Base-by-base conservation (phyloP, 2,888 invertebrate genomes). In the Lasioglossum leucozonium region DNA sequence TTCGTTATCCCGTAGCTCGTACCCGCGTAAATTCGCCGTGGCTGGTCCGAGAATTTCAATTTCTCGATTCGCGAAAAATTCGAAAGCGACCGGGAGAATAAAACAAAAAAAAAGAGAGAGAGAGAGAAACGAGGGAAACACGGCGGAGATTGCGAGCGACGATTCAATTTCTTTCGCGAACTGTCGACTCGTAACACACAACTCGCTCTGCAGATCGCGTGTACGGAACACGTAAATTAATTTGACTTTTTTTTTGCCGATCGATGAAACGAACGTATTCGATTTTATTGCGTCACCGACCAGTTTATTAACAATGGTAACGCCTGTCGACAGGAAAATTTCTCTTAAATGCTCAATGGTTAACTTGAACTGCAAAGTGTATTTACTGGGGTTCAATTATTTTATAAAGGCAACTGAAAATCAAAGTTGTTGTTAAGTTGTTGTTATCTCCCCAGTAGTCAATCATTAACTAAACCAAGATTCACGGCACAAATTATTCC, bases 1-100 rank as follows among this genome's bases (percentile, higher is more conserved):
- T 88, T 89, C 88, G 88, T 89, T 88, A 89, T 89, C 79, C 77
- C 84, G 74, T 71, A 65, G 85, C 65, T 85, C 55, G 77, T 51
- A 22, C 81, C 76, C 78, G 85, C 75, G 81, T 85, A 77, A 83
- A 88, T 77, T 85, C 77, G 65, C 30, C 83, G 73, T 42, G 75
- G 80, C 72, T 81, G 74, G 84, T 73, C 42, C 75, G 79, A 62
- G 77, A 82, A 87, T 87, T 87, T 87, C 87, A 82, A 84, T 87
- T 84, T 77, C 84, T 78, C 84, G 55, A 75, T 80, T 80, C 55
- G 72, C 78, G 81, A 87, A 79, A 82, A 82, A 81, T 74, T 80
- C 34, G 37, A 51, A 26, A 51, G 26, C 26, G 8, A 34, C 22
- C 26, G 55, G 2, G 62, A 34, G 71, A n/a, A 62, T 4, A 30